A percentile compares a stretch with the other conserved stretches of the same genome.
Conservation (phyloP, 2,113 vertebrate genomes). For the Ophiodon elongatus region DNA sequence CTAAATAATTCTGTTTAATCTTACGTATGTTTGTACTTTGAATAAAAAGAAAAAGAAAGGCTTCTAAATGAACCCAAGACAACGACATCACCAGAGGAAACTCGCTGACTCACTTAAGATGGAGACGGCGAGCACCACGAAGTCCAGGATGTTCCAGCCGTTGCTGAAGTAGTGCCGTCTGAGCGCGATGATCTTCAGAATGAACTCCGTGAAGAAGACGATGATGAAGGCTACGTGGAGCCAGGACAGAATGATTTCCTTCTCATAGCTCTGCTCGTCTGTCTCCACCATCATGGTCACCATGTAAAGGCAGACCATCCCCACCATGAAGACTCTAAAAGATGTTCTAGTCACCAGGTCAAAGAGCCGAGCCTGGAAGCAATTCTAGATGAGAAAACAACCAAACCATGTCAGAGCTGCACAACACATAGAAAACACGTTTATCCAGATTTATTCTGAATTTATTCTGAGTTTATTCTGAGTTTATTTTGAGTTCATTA, state of each 20-base stretch:
- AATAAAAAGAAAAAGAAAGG: too few relatives aligned
- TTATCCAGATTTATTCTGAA: too few relatives aligned
- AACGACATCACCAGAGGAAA: neutral
- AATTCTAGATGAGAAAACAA: slow-evolving; percentile 1
- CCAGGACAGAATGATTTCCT: slow-evolving; percentile 80
- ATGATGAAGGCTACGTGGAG: slow-evolving; percentile 88
- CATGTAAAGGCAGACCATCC: slow-evolving; percentile 93
- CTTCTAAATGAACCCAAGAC: neutral
- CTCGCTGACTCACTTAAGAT: slow-evolving; percentile 88
- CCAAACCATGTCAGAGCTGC: neutral
- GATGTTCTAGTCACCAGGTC: slow-evolving; percentile 88
- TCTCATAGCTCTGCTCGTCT: slow-evolving; percentile 83
- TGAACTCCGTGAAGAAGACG: slow-evolving; percentile 89
- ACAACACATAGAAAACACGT: neutral
- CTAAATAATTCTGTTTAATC: neutral
- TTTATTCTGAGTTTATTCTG: too few relatives aligned
- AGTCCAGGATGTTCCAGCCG: slow-evolving; percentile 93
- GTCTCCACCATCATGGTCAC: slow-evolving; percentile 93
- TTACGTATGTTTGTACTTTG: too few relatives aligned
- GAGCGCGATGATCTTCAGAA: slow-evolving; percentile 90
- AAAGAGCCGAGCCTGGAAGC: slow-evolving; percentile 82
- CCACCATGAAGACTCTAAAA: slow-evolving; percentile 92
- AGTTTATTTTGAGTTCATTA: too few relatives aligned
- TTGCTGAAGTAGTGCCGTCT: slow-evolving; percentile 89
- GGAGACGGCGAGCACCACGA: slow-evolving; percentile 89